Evolutionary conservation across 2,888 invertebrate genomes (phyloP).

Genomic region (Gortyna flavago): DNA sequence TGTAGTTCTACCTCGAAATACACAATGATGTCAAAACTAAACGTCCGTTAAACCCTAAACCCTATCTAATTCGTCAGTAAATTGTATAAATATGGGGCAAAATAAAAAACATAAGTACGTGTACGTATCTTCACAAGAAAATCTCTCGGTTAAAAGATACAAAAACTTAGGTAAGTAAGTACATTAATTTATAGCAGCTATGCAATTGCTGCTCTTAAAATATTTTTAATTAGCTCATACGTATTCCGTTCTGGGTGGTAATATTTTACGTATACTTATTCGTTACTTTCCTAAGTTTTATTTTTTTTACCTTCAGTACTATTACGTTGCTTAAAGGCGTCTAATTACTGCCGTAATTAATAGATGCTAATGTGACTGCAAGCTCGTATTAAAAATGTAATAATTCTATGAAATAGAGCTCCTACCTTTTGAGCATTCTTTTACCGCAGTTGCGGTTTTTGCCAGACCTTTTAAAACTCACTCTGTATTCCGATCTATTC

Average conservation of each 20-base stretch:
- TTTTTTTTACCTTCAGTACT: constrained; percentile 31
- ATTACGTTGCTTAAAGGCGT: constrained; percentile 32
- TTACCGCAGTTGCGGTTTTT: background rate
- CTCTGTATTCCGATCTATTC: background rate
- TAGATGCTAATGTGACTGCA: constrained; percentile 11
- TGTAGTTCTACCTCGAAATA: background rate
- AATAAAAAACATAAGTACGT: background rate
- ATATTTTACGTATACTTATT: constrained; percentile 48
- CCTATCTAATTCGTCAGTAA: background rate
- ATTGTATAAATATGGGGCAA: background rate
- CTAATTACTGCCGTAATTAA: constrained; percentile 38
- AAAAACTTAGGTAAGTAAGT: background rate
- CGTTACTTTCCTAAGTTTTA: constrained; percentile 27
- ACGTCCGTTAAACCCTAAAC: background rate
- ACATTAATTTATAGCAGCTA: constrained; percentile 27
- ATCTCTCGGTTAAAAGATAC: constrained; percentile 24
- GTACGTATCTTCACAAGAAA: background rate
- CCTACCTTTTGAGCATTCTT: background rate
- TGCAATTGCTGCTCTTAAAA: constrained; percentile 48
- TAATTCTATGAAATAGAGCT: background rate
- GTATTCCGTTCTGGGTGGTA: constrained; percentile 47
- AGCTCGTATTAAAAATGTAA: background rate
- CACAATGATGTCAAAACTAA: background rate
- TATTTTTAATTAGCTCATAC: constrained; percentile 59
- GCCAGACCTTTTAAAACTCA: background rate